Evolutionary conservation across 2,113 vertebrate genomes (phyloP), one percentile per base, ranked within the genome.

Genomic region (Panurus biarmicus): DNA sequence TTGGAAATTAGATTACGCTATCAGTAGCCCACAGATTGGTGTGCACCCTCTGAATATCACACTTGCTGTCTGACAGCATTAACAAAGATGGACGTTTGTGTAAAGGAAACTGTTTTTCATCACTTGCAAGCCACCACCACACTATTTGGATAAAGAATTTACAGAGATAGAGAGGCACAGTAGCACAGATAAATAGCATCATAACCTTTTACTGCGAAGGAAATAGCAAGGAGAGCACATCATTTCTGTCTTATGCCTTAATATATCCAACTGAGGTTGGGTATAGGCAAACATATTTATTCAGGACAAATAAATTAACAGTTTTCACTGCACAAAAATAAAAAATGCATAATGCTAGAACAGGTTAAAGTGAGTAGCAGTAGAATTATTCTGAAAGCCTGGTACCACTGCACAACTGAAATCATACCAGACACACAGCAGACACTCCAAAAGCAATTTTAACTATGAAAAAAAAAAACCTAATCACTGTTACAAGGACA

Each of bases 71-170:
- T 89, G 60, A 91, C 62, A 95, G 86, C 75, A 90, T 35, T 90
- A 80, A 94, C 60, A 83, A 92, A 95, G 89, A 93, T 24, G 71
- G 84, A 81, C 47, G 72, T 94, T 95, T 93, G 87, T 10, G 79
- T 77, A 95, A 90, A 95, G 93, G 94, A 95, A 97, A 92, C 66
- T 87, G 80, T 79, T 97, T 97, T 97, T 96, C 93, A 96, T 94
- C 90, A 97, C 96, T 94, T 92, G 82, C 75, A 95, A 92, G 85
- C 89, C 95, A 96, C 78, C 94, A 86, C 64, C 87, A 78, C 6
- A 26, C 44, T 70, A 83, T 76, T 87, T 0, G 86, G 86, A 96
- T 95, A 96, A 97, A 97, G 73, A 87, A 92, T 81, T 81, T 79
- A 10, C 76, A 96, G 57, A 94, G 92, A 97, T 75, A 92, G 47